Percentiles rank a stretch among this genome's conserved stretches.
These are phyloP conservation scores for Drosophila affinis DNA, from an alignment of 2,888 invertebrate species.

Conservation along the genomic window DNA sequence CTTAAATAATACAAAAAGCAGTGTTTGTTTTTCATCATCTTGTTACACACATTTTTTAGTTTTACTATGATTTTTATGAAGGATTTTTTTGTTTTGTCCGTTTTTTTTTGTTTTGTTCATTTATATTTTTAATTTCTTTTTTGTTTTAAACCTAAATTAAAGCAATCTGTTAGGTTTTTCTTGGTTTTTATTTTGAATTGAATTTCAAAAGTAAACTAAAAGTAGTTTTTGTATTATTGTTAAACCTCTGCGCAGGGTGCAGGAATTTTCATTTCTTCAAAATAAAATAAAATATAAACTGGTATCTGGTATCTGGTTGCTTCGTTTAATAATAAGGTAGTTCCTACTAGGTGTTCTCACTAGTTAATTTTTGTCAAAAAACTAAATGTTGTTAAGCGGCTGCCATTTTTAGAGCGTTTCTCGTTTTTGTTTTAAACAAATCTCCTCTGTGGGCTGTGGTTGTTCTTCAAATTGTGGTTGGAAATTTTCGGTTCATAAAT, in stretches of 20 bases:
- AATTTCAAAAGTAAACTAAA: constrained; percentile 44
- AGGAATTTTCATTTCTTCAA: constrained; percentile 9
- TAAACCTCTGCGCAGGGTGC: constrained; percentile 11
- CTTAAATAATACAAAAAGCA: constrained; percentile 83
- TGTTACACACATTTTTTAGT: constrained; percentile 65
- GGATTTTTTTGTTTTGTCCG: constrained; percentile 38
- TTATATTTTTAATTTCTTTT: constrained; percentile 49
- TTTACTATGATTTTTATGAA: constrained; percentile 70
- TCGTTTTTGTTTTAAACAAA: constrained; percentile 12
- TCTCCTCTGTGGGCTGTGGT: constrained; percentile 20
- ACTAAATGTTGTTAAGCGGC: constrained; percentile 37
- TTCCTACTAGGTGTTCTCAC: constrained; percentile 6
- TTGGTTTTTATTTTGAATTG: constrained; percentile 46
- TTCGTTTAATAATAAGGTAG: constrained; percentile 20
- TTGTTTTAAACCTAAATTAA: constrained; percentile 80
- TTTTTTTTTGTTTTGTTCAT: constrained; percentile 48
- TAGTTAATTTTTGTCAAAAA: constrained; percentile 5
- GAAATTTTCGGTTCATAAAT: constrained; percentile 12
- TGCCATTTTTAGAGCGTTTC: constrained; percentile 21
- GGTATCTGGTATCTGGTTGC: background rate
- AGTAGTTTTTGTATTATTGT: constrained; percentile 39
- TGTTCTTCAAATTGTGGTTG: constrained; percentile 2
- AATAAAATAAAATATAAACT: constrained; percentile 48
- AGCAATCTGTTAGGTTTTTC: constrained; percentile 71
- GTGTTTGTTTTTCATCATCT: constrained; percentile 75